phyloP scores from a whole-genome alignment of 2,113 vertebrate species.

The Halcyon malimbica region DNA sequence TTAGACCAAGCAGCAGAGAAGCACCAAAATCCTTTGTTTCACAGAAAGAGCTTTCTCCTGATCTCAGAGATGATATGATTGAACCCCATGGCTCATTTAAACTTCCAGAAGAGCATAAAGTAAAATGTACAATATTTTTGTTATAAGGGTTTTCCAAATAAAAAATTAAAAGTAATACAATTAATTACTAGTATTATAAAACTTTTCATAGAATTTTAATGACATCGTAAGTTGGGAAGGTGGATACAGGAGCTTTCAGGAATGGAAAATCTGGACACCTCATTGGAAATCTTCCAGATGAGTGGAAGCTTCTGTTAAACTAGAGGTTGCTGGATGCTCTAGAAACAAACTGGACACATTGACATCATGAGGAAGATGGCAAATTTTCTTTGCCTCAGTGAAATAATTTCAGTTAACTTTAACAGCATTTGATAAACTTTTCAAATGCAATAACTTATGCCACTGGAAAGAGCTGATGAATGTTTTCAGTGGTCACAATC shows the following conservation, averaged over 20 bases:
- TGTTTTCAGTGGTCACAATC: neutral
- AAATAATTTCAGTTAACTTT: neutral
- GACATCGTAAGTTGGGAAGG: neutral
- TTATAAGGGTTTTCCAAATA: neutral
- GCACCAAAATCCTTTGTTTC: neutral
- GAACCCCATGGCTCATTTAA: neutral
- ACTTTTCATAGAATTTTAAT: neutral
- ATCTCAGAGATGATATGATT: neutral
- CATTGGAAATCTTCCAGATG: neutral
- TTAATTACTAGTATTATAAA: neutral
- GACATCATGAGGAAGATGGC: neutral
- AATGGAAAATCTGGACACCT: neutral
- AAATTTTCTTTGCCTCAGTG: neutral
- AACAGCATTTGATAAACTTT: neutral
- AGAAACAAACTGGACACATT: neutral
- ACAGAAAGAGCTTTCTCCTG: neutral
- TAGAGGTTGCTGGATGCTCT: neutral
- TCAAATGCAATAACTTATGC: neutral
- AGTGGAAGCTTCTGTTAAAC: neutral
- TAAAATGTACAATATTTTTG: neutral
- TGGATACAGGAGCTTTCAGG: neutral
- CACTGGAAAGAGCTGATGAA: neutral
- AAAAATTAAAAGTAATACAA: neutral
- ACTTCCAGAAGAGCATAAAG: neutral
- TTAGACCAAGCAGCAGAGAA: neutral